Conservation (phyloP, 2,888 invertebrate species). For the Sesia bembeciformis region DNA sequence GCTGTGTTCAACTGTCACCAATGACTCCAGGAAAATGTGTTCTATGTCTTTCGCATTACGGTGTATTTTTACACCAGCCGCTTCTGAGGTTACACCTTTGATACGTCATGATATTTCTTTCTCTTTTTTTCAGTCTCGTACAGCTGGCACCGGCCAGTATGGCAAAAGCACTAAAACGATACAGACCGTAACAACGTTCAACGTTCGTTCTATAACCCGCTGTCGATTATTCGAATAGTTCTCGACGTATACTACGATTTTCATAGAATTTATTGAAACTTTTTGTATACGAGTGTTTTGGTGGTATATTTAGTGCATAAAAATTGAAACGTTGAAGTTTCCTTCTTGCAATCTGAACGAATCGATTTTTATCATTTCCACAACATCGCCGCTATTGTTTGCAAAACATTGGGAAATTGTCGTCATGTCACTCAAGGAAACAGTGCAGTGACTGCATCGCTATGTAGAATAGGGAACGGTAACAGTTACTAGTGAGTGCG, state of each 20-base stretch:
- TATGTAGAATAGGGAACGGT: slow-evolving; percentile 43
- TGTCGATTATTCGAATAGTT: slow-evolving; percentile 44
- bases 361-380: slow-evolving; percentile 27
- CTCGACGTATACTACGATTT: slow-evolving; percentile 33
- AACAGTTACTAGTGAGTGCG: slow-evolving; percentile 56
- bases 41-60: slow-evolving; percentile 24
- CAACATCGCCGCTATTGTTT: slow-evolving; percentile 44
- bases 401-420: slow-evolving; percentile 49
- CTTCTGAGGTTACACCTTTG: slow-evolving; percentile 30
- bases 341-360: slow-evolving; percentile 1
- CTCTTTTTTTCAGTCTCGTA: slow-evolving; percentile 60
- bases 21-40: slow-evolving; percentile 23
- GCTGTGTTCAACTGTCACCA: slow-evolving; percentile 27
- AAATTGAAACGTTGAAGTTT: neutral
- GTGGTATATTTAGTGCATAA: neutral
- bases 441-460: slow-evolving; percentile 42
- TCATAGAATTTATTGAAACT: slow-evolving; percentile 4
- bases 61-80: slow-evolving; percentile 14
- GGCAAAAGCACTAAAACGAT: slow-evolving; percentile 48
- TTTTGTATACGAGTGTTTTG: neutral
- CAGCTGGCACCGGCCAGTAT: slow-evolving; percentile 64
- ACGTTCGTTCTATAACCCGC: slow-evolving; percentile 28
- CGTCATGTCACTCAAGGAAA: slow-evolving; percentile 36
- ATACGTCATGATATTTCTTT: slow-evolving; percentile 57
- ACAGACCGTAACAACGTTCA: slow-evolving; percentile 41